Percentiles rank a stretch among this genome's conserved stretches.
Evolutionary conservation across 2,797 vertebrate species (phyloP).

Genomic region (Eidolon dupreanum): DNA sequence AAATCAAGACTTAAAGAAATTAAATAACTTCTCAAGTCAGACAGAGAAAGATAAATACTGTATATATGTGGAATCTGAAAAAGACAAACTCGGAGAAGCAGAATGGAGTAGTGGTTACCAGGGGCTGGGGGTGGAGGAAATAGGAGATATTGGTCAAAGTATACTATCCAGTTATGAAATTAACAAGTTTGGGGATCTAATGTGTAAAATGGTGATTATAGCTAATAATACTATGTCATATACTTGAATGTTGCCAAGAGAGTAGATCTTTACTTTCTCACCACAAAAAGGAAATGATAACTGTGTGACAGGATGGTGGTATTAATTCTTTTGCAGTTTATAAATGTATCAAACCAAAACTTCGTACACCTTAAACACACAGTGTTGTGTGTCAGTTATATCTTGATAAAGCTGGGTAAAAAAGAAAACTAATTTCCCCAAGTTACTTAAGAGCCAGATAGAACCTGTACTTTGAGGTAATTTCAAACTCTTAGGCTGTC

Average conservation of each 20-base stretch:
- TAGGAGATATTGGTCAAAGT: background rate
- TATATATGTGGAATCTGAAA: background rate
- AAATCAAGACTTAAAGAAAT: conserved; percentile 19
- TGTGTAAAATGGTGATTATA: background rate
- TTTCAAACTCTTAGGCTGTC: background rate
- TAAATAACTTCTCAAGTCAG: background rate
- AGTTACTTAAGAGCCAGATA: background rate
- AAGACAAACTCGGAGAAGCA: background rate
- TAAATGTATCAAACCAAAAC: background rate
- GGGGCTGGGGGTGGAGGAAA: background rate
- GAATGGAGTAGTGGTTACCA: background rate
- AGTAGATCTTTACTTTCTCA: background rate
- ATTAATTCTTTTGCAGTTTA: background rate
- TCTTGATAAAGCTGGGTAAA: background rate
- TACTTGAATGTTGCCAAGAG: background rate
- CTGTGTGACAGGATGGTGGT: background rate
- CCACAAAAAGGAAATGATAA: background rate
- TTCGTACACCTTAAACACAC: background rate
- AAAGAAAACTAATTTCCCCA: background rate
- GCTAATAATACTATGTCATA: background rate
- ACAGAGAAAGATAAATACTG: background rate
- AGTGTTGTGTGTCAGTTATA: background rate
- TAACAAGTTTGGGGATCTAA: background rate
- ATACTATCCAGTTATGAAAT: background rate
- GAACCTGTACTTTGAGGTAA: background rate